Evolutionary conservation across 2,797 vertebrate genomes (phyloP), one percentile per base, ranked within the genome.

Genomic region (Ptychadena robeensis): DNA sequence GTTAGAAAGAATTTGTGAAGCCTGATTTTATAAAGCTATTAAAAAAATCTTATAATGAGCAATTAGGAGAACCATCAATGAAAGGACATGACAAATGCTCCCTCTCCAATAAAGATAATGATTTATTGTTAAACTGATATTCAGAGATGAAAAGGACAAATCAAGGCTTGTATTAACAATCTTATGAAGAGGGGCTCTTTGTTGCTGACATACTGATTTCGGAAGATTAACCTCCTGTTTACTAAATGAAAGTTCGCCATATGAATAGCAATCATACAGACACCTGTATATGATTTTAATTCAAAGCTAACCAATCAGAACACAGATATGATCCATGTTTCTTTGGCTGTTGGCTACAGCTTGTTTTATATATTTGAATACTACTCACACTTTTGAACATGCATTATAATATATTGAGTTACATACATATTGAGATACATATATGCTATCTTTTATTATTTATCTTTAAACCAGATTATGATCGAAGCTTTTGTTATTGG

Each of bases 91-190:
- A 77, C 81, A 64, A 82, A 82, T 82, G 66, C 25, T 82, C 38
- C 66, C 28, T 8, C 34, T 82, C 73, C 37, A 18, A 83, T 53
- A 76, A 90, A 83, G 69, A 86, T 18, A 74, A n/a, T 67, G 65
- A 86, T 89, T 91, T 89, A 82, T 86, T 88, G 89, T 88, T 79
- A 86, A 53, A 73, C 53, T 85, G 73, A 86, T 68, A 76, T 6
- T 68, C 53, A 65, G 74, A 69, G 82, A 90, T 82, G 65, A 89
- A 87, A 53, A 85, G 80, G 69, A 86, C 78, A 89, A 87, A 91
- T 87, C 76, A 88, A 87, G 88, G 85, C 53, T 85, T 69, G 69
- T 0, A 86, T 85, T 48, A 61, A 79, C 71, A 79, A 68, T 80
- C 76, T 86, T 75, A 83, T 34, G 48, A 79, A 65, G 82, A 28